Percentiles rank a stretch among this genome's conserved stretches.
phyloP scores from a whole-genome alignment of 2,888 invertebrate species.

The Coremacera marginata region DNA sequence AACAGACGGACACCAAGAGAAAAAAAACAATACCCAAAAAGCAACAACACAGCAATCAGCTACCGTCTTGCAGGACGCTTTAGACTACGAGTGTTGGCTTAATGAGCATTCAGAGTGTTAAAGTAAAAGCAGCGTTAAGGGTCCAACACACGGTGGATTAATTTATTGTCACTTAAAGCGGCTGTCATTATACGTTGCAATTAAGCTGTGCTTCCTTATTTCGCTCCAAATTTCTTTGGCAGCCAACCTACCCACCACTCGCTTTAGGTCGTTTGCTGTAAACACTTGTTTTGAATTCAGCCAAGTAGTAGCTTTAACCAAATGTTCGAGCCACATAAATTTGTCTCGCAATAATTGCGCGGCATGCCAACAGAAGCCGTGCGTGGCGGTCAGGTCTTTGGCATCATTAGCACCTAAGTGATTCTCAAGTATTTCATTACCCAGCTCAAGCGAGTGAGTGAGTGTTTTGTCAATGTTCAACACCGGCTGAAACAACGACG shows the following conservation, averaged over 20 bases:
- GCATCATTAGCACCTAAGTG: constrained; percentile 54
- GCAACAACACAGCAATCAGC: not conserved
- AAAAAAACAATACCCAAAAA: not conserved
- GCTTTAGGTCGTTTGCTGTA: constrained; percentile 45
- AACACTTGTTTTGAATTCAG: constrained; percentile 46
- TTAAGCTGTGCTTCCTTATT: constrained; percentile 40
- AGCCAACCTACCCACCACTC: not conserved
- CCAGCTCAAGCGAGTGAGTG: constrained; percentile 47
- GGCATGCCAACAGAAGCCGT: constrained; percentile 40
- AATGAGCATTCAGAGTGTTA: not conserved
- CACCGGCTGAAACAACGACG: constrained; percentile 42
- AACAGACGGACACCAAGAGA: not conserved
- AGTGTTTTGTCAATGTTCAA: constrained; percentile 42
- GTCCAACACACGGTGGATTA: constrained; percentile 46
- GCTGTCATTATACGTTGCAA: constrained; percentile 49
- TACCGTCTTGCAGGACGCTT: not conserved
- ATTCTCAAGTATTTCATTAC: constrained; percentile 62
- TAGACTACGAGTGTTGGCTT: not conserved
- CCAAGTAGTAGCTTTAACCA: not conserved
- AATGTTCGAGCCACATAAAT: constrained; percentile 23
- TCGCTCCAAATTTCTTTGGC: not conserved
- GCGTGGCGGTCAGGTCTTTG: not conserved
- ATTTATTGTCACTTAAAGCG: constrained; percentile 65
- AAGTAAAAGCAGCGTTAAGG: not conserved
- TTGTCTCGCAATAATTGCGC: constrained; percentile 21